Evolutionary conservation across 2,797 vertebrate genomes (phyloP), one percentile per base, ranked within the genome.

Genomic region (Gadopsis bispinosus): DNA sequence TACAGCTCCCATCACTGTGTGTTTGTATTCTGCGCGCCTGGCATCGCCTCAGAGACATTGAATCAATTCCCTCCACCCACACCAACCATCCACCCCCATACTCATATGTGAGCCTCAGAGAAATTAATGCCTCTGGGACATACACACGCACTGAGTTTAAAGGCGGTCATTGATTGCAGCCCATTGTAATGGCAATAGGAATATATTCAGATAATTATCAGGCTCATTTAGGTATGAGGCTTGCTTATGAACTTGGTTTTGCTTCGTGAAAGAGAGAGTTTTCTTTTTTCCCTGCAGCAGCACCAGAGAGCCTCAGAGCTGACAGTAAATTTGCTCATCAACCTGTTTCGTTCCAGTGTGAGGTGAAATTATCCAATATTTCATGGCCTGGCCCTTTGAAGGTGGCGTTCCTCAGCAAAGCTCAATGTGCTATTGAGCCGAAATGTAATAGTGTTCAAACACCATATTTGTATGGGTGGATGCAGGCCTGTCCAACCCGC

Each of bases 161-260:
- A 62, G 75, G 11, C 29, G 65, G 85, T 88, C 83, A 77, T 79
- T 89, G 88, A 93, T 91, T 90, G 88, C 75, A 90, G 84, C 71
- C 79, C 55, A 75, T 88, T 89, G 86, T 91, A 85, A 90, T 80
- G 61, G 86, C 78, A 56, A 89, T 85, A 88, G 88, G 88, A 91
- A 91, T 93, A 65, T 91, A 90, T 92, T 87, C 91, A 87, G 85
- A 91, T 91, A 87, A 92, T 92, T 86, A 91, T 88, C 79, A 80
- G 66, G 64, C 87, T 88, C 87, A 82, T 91, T 92, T 87, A 83
- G 80, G 70, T 76, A 41, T 80, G 85, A 63, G 73, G 81, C 58
- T 75, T 69, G 68, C 73, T 79, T 54, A 60, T 85, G 80, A 84
- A 79, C 63, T 60, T 64, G 53, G 35, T 75, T 79, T 69, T 74